Evolutionary conservation across 2,113 vertebrate genomes (phyloP).

Genomic region (Boleophthalmus pectinirostris): DNA sequence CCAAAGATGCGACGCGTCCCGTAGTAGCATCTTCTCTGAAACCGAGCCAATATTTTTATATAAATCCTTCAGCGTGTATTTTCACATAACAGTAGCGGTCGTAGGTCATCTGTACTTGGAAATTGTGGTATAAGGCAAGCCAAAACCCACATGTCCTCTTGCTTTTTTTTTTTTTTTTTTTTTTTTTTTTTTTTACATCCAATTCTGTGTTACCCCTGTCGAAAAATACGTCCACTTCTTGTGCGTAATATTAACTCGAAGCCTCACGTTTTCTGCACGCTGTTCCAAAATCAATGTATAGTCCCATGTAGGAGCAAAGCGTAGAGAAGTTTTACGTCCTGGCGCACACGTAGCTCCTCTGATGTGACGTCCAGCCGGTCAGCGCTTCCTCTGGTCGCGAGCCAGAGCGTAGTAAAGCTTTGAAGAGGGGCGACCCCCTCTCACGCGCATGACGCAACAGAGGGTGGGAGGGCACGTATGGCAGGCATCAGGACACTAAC

Average conservation of each 20-base stretch:
- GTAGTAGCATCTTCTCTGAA: constrained; percentile 64
- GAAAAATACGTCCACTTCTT: not conserved
- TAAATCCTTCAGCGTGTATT: not conserved
- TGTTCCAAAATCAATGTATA: not conserved
- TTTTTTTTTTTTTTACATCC: not conserved
- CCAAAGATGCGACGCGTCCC: constrained; percentile 58
- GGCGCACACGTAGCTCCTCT: not conserved
- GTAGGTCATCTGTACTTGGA: not conserved
- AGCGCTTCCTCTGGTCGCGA: not conserved
- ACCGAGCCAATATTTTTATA: no score
- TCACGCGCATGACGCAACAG: constrained; percentile 26
- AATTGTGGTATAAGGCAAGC: no score
- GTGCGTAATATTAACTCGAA: not conserved
- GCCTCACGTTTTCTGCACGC: not conserved
- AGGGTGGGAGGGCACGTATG: not conserved
- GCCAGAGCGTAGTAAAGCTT: constrained; percentile 4
- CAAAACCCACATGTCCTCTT: not conserved
- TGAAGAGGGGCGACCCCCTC: constrained; percentile 10
- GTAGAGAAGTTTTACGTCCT: not conserved
- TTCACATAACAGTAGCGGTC: not conserved
- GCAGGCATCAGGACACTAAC: not conserved
- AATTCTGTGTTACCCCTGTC: not conserved
- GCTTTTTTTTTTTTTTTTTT: not conserved
- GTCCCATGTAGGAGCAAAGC: not conserved
- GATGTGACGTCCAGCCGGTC: constrained; percentile 4